These are phyloP conservation scores for Myotis vivesi DNA, from an alignment of 2,797 vertebrate species.

Conservation along the genomic window DNA sequence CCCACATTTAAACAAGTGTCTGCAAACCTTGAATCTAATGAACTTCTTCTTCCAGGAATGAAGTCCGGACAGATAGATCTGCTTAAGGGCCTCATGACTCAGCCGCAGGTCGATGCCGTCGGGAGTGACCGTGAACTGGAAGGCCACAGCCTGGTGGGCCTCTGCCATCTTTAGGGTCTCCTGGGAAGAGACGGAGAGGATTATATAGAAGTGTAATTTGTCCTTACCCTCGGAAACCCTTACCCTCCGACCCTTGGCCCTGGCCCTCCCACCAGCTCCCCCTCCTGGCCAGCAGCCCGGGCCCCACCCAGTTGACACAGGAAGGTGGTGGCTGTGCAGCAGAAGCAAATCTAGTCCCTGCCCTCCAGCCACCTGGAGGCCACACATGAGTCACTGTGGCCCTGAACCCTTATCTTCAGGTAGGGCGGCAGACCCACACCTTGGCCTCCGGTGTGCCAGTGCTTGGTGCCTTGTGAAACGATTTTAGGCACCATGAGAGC, in stretches of 20 bases:
- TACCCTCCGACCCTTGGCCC: fast-evolving
- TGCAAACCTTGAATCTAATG: constrained; percentile 94
- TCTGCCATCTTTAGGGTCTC: constrained; percentile 90
- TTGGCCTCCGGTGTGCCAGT: fast-evolving
- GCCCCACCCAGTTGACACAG: fast-evolving
- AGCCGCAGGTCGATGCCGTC: constrained; percentile 96
- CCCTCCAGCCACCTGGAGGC: not conserved
- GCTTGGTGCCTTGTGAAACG: no score
- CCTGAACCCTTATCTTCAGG: not conserved
- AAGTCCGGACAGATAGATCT: constrained; percentile 96
- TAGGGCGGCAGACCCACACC: fast-evolving
- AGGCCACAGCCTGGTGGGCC: constrained; percentile 98
- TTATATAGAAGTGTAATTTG: no score
- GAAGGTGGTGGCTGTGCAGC: not conserved
- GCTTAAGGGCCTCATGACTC: constrained; percentile 95
- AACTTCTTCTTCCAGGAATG: constrained; percentile 99
- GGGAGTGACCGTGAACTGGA: constrained; percentile 95
- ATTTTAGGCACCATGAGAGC: no score
- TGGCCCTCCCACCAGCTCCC: not conserved
- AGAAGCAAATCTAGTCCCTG: not conserved
- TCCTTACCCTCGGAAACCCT: no score
- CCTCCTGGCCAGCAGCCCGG: not conserved
- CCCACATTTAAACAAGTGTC: fast-evolving
- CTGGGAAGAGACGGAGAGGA: not conserved
- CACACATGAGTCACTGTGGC: fast-evolving